Evolutionary conservation across 2,888 invertebrate genomes (phyloP).

Genomic region (Plebejus argus): DNA sequence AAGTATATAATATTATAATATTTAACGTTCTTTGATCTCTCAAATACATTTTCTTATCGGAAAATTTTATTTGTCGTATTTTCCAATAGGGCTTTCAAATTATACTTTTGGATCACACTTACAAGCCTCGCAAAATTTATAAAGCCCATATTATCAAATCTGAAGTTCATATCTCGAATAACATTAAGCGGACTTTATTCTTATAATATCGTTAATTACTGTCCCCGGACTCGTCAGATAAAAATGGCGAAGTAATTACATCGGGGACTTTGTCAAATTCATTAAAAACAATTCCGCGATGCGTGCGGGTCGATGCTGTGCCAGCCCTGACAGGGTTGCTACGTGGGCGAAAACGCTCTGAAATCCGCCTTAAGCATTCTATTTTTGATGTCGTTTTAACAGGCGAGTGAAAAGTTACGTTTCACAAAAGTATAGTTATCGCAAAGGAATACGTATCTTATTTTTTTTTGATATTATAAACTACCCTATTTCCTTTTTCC

Average conservation of each 20-base stretch:
- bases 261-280: background rate
- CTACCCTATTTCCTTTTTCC: too few relatives aligned
- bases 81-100: too few relatives aligned
- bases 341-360: background rate
- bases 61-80: too few relatives aligned
- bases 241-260: background rate
- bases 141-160: background rate
- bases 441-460: too few relatives aligned
- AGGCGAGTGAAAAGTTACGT: too few relatives aligned
- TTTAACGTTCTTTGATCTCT: too few relatives aligned
- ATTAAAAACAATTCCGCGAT: conserved; percentile 11
- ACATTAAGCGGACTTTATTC: background rate
- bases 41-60: too few relatives aligned
- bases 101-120: too few relatives aligned
- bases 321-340: background rate
- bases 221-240: conserved; percentile 2
- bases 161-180: background rate
- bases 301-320: background rate
- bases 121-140: background rate
- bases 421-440: too few relatives aligned
- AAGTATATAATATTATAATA: too few relatives aligned
- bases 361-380: background rate
- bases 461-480: too few relatives aligned
- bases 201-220: background rate
- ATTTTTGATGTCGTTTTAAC: too few relatives aligned